Percentiles rank a stretch among this genome's conserved stretches.
Conservation (phyloP, 2,113 vertebrate genomes). For the Seriola rivoliana region DNA sequence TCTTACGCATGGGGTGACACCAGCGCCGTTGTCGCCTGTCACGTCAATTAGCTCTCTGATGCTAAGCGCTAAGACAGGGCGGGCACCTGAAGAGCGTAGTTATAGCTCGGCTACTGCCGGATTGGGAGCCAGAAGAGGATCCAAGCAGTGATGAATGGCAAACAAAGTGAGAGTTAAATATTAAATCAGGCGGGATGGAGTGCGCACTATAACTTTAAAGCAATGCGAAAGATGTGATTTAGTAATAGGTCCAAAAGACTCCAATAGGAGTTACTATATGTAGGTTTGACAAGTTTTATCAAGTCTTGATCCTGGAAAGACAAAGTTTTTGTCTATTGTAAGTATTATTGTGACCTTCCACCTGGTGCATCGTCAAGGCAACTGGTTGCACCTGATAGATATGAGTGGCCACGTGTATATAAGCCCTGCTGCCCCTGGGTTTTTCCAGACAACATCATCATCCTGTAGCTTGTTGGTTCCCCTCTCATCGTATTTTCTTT, state of each 20-base stretch:
- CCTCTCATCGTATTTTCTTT: too few relatives aligned
- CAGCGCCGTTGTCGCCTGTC: conserved; percentile 38
- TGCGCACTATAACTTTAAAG: too few relatives aligned
- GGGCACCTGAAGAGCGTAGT: neutral
- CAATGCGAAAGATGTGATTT: too few relatives aligned
- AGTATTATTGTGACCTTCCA: too few relatives aligned
- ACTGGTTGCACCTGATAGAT: too few relatives aligned
- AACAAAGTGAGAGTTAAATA: neutral
- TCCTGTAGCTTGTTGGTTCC: too few relatives aligned
- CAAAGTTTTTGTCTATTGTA: neutral
- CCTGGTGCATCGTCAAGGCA: too few relatives aligned
- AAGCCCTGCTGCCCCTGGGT: neutral
- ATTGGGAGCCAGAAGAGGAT: neutral
- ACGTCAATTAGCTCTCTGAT: conserved; percentile 40
- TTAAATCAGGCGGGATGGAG: neutral
- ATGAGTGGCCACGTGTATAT: too few relatives aligned
- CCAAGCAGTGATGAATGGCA: neutral
- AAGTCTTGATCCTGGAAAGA: neutral
- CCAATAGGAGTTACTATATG: too few relatives aligned
- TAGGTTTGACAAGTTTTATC: neutral
- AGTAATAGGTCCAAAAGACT: too few relatives aligned
- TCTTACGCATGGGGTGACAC: conserved; percentile 63
- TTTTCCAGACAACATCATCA: too few relatives aligned
- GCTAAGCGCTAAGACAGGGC: conserved; percentile 21
- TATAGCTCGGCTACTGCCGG: neutral